Conservation (phyloP, 1,140 invertebrate species). For the Pentalonia nigronervosa region DNA sequence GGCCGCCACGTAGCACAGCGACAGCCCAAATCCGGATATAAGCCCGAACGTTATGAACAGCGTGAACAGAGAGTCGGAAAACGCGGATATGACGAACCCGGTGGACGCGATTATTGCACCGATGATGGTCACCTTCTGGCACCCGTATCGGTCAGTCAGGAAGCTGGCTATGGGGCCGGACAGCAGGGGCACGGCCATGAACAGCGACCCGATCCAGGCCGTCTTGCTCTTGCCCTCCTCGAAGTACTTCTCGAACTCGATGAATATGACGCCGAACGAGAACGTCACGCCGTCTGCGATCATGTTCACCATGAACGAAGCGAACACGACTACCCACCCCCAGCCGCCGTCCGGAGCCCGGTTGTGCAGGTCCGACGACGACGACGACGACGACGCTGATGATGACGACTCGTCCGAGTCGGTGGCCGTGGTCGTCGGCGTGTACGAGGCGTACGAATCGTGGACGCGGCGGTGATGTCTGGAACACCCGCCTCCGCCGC, state of each 20-base stretch:
- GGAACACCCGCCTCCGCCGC: background rate
- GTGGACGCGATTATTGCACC: slow-evolving; percentile 72
- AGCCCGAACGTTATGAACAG: slow-evolving; percentile 88
- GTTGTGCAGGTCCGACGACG: slow-evolving; percentile 64
- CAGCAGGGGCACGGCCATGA: slow-evolving; percentile 88
- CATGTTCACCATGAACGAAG: slow-evolving; percentile 86
- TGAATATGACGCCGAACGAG: slow-evolving; percentile 84
- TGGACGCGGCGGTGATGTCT: slow-evolving; percentile 11
- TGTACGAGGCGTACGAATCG: slow-evolving; percentile 49
- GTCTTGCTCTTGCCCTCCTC: slow-evolving; percentile 75
- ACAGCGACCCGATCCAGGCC: slow-evolving; percentile 87
- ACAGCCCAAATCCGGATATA: slow-evolving; percentile 83
- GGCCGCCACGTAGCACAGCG: slow-evolving; percentile 87
- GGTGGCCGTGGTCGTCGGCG: slow-evolving; percentile 5
- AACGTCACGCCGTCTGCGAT: slow-evolving; percentile 91
- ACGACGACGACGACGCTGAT: slow-evolving; percentile 40
- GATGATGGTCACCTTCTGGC: slow-evolving; percentile 61
- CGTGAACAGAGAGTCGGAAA: slow-evolving; percentile 75
- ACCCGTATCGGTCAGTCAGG: slow-evolving; percentile 75
- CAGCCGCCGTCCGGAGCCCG: slow-evolving; percentile 85
- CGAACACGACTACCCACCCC: slow-evolving; percentile 91
- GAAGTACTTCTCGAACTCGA: slow-evolving; percentile 82
- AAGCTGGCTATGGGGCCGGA: slow-evolving; percentile 89
- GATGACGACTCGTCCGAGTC: slow-evolving; percentile 55
- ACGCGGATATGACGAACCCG: slow-evolving; percentile 82